Conservation (phyloP, 2,888 invertebrate genomes). For the Cetonia aurata region DNA sequence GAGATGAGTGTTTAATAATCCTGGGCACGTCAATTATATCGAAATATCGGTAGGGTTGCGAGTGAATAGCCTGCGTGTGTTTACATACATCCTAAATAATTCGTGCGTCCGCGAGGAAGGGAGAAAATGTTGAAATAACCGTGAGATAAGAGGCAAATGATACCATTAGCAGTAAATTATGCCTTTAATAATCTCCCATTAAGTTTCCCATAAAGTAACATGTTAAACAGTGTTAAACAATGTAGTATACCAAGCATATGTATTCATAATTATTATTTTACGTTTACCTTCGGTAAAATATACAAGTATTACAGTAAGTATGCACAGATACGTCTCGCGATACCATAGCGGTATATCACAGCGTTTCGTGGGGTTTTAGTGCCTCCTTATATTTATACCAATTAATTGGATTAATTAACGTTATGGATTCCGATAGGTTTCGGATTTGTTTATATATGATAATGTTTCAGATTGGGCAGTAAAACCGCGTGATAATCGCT, state of each 20-base stretch:
- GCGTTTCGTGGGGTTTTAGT: conserved; percentile 17
- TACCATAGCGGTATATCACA: conserved; percentile 17
- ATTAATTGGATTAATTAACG: conserved; percentile 41
- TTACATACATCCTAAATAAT: conserved; percentile 17
- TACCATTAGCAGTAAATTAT: conserved; percentile 34
- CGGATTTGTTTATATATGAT: conserved; percentile 33
- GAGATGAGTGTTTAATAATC: conserved; percentile 34
- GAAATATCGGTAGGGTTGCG: conserved; percentile 35
- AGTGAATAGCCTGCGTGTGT: conserved; percentile 7
- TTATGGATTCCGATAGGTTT: conserved; percentile 37
- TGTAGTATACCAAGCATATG: conserved; percentile 18
- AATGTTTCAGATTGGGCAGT: conserved; percentile 37
- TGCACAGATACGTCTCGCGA: background rate
- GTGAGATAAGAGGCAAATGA: conserved; percentile 36
- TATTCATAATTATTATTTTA: conserved; percentile 28
- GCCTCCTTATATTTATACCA: conserved; percentile 31
- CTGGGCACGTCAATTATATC: conserved; percentile 25
- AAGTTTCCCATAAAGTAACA: conserved; percentile 33
- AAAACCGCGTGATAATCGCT: conserved; percentile 39
- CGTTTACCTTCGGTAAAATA: conserved; percentile 4
- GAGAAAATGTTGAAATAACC: conserved; percentile 20
- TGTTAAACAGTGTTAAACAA: conserved; percentile 38
- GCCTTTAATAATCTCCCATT: conserved; percentile 33
- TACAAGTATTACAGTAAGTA: background rate
- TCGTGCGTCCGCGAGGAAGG: background rate